A percentile compares a stretch with the other conserved stretches of the same genome.
Evolutionary conservation across 2,113 vertebrate species (phyloP).

Genomic region (Meles meles): DNA sequence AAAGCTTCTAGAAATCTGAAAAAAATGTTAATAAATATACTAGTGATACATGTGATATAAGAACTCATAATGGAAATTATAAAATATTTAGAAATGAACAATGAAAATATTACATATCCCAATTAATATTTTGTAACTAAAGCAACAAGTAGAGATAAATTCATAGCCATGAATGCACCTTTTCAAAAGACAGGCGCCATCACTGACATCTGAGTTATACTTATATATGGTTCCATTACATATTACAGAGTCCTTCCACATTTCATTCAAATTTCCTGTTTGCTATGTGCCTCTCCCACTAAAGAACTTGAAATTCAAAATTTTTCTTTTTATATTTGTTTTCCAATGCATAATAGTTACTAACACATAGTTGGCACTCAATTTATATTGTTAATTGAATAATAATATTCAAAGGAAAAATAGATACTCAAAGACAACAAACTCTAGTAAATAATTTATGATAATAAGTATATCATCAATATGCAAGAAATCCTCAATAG

Average conservation of each 20-base stretch:
- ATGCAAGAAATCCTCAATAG: neutral
- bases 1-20: neutral
- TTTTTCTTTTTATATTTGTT: constrained; percentile 1
- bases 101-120: neutral
- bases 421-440: neutral
- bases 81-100: neutral
- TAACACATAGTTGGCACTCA: neutral
- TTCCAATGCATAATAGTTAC: neutral
- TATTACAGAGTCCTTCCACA: neutral
- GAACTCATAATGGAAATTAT: neutral
- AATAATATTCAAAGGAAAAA: constrained; percentile 26
- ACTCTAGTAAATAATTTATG: neutral
- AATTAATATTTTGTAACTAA: neutral
- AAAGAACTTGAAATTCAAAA: neutral
- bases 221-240: neutral
- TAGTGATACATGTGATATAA: neutral
- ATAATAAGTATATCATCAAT: neutral
- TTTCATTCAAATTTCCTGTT: neutral
- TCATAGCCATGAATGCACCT: neutral
- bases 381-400: neutral
- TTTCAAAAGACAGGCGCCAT: neutral
- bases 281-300: neutral
- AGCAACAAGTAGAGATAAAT: neutral
- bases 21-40: neutral
- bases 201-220: neutral